These are phyloP conservation scores for Chrysogorgia sp. DNA, from an alignment of 92 coral and sea anemone species.

Conservation along the genomic window DNA sequence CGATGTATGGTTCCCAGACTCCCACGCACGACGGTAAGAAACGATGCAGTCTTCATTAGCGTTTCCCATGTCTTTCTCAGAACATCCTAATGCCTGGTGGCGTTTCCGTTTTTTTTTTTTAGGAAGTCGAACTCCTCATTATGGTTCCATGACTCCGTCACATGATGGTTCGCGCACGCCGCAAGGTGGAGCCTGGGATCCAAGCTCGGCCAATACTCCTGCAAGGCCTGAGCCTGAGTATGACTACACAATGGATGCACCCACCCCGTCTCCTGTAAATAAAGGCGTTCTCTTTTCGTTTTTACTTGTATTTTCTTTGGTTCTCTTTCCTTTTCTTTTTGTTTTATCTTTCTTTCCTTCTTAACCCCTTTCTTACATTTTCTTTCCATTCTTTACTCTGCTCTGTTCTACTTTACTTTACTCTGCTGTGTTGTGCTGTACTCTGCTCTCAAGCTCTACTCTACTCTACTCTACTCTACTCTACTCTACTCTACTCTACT, in stretches of 20 bases:
- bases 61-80: not conserved
- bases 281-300: not conserved
- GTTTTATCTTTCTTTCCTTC: not conserved
- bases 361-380: not conserved
- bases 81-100: not conserved
- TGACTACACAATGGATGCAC: constrained; percentile 90
- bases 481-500: not conserved
- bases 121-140: constrained; percentile 99
- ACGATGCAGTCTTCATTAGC: not conserved
- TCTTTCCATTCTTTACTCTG: not conserved
- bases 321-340: not conserved
- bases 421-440: not conserved
- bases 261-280: constrained; percentile 94
- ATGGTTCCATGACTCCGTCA: constrained; percentile 99
- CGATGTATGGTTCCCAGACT: constrained; percentile 99
- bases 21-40: constrained; percentile 98
- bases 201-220: constrained; percentile 97
- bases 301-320: too few relatives aligned
- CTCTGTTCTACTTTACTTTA: not conserved
- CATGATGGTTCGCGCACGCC: constrained; percentile 99
- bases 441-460: not conserved
- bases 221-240: constrained; percentile 85
- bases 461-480: not conserved
- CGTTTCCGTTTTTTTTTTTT: not conserved
- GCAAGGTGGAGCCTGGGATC: constrained; percentile 99